These are phyloP conservation scores for Onthophagus sagittarius DNA, from an alignment of 2,888 invertebrate species.

Conservation along the genomic window DNA sequence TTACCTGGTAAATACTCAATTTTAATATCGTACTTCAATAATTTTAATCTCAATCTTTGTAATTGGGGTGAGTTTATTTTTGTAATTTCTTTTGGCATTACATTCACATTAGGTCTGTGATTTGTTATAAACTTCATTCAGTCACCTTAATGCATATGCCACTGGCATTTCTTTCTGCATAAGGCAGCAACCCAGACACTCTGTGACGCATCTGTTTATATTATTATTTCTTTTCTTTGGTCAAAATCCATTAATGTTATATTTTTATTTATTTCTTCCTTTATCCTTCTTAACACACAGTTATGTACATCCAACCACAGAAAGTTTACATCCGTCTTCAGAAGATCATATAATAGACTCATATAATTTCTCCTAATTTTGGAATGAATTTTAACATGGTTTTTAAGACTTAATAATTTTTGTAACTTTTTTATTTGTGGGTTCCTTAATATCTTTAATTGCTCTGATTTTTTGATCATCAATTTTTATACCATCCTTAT, in stretches of 20 bases:
- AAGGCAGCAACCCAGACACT: conserved; percentile 29
- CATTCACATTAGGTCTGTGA: too few species aligned
- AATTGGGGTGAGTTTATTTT: too few species aligned
- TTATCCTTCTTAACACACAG: background rate
- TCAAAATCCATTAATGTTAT: conserved; percentile 9
- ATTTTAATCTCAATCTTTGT: too few species aligned
- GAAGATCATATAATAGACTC: background rate
- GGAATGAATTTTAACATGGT: conserved; percentile 30
- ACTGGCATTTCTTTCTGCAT: conserved; percentile 30
- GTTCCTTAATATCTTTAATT: conserved; percentile 26
- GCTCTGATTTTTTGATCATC: conserved; percentile 25
- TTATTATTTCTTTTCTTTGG: conserved; percentile 14
- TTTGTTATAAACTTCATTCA: background rate
- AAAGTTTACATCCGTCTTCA: conserved; percentile 4
- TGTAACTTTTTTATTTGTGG: conserved; percentile 28
- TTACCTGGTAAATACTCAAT: background rate
- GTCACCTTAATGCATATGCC: background rate
- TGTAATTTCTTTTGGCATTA: too few species aligned
- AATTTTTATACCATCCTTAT: conserved; percentile 22
- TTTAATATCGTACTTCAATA: background rate
- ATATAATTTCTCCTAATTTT: background rate
- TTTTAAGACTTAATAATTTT: conserved; percentile 31
- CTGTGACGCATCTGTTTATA: conserved; percentile 33
- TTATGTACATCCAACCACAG: background rate
- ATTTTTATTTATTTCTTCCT: conserved; percentile 4